Evolutionary conservation across 2,113 vertebrate genomes (phyloP), one percentile per base, ranked within the genome.

Genomic region (Chascanopsetta lugubris): DNA sequence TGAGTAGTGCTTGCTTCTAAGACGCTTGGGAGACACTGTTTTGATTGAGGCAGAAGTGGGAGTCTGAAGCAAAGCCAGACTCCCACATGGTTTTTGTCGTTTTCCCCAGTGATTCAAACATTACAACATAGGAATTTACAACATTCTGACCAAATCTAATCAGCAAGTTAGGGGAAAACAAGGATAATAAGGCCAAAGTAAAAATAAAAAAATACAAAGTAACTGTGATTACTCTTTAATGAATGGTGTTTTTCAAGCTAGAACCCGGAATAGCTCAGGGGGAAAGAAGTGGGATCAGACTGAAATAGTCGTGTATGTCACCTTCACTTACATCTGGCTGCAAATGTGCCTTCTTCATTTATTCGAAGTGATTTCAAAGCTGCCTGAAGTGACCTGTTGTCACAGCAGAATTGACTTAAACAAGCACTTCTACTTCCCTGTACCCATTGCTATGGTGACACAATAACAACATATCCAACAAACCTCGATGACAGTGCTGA

Each of bases 1-100:
- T 34, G 70, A 81, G 74, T 55, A 27, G 46, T 60, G 43, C 64
- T 20, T 48, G 51, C 63, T 64, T 85, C 77, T 58, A 84, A 77
- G 80, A 84, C 85, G 69, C 77, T 85, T 85, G 76, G 83, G 79
- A 86, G 80, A 78, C 61, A 61, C 74, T 91, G 85, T 92, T 89
- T 90, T 88, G 80, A 65, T 86, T 79, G 82, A 69, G 53, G 82
- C 87, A 90, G 86, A 91, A 91, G 91, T 90, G 67, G 69, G 76
- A 76, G 74, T 63, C 80, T 75, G 64, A 36, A 85, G 80, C 27
- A 18, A 17, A 87, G 79, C 72, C 77, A 67, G 76, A 70, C 82
- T 85, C 70, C 77, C 89, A 87, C 43, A 88, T 88, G 82, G 48
- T 69, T 50, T 57, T 11, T 18, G 42, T 12, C 27, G 42, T 12